These are phyloP conservation scores for Virgularia gustaviana DNA, from an alignment of 92 coral and sea anemone species.

Conservation along the genomic window DNA sequence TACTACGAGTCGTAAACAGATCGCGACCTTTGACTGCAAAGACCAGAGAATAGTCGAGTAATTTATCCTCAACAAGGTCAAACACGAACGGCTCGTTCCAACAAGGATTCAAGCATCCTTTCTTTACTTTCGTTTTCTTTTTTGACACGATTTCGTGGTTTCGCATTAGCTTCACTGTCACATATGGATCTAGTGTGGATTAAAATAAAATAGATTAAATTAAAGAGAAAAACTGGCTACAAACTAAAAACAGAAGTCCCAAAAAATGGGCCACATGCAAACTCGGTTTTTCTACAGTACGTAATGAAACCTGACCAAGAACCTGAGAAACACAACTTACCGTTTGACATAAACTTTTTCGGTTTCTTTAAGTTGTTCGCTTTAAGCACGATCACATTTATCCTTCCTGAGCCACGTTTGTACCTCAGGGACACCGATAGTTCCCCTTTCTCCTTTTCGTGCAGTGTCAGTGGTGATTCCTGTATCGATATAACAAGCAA, in stretches of 20 bases:
- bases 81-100: slow-evolving; percentile 38
- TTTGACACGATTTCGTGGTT: slow-evolving; percentile 4
- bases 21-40: slow-evolving; percentile 22
- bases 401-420: slow-evolving; percentile 23
- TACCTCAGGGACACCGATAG: slow-evolving; percentile 21
- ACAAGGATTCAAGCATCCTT: slow-evolving; percentile 8
- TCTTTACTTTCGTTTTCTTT: slow-evolving; percentile 19
- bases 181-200: slow-evolving; percentile 24
- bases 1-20: slow-evolving; percentile 4
- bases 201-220: too few species aligned
- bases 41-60: background rate
- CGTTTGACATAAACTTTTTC: slow-evolving; percentile 18
- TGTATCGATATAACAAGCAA: background rate
- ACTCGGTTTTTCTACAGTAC: too few species aligned
- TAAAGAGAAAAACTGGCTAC: too few species aligned
- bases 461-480: background rate
- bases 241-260: too few species aligned
- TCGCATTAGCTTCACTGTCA: slow-evolving; percentile 3
- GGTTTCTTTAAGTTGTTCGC: slow-evolving; percentile 22
- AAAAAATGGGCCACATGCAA: too few species aligned
- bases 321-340: background rate
- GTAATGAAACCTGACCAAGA: background rate
- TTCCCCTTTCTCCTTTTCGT: slow-evolving; percentile 33
- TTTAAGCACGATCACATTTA: slow-evolving; percentile 27
- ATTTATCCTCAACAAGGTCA: slow-evolving; percentile 6